phyloP scores from a whole-genome alignment of 2,888 invertebrate genomes.

The Lycophotia porphyrea region DNA sequence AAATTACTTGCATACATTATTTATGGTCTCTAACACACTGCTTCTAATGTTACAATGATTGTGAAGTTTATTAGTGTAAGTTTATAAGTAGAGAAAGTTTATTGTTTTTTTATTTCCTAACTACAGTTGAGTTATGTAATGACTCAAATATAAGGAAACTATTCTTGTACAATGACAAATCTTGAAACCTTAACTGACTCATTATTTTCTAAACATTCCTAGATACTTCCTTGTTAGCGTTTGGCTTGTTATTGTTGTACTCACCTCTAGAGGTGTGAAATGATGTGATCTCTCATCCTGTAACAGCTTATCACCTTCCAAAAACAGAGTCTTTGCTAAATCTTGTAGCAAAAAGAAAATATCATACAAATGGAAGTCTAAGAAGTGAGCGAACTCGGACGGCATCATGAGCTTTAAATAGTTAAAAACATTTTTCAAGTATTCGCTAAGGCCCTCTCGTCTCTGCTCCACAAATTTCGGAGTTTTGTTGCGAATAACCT shows the following conservation, averaged over 20 bases:
- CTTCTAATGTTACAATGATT: neutral
- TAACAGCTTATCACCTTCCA: slow-evolving; percentile 93
- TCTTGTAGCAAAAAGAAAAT: slow-evolving; percentile 96
- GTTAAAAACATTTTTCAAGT: slow-evolving; percentile 94
- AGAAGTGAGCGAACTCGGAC: slow-evolving; percentile 94
- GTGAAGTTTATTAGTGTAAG: neutral
- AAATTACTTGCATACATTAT: too few relatives aligned
- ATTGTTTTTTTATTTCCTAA: neutral
- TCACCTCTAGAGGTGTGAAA: slow-evolving; percentile 95
- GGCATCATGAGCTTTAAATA: slow-evolving; percentile 95
- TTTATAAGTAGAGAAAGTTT: neutral
- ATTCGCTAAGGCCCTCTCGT: slow-evolving; percentile 94
- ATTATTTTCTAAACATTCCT: neutral
- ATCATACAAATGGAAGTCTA: slow-evolving; percentile 97
- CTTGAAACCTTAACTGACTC: neutral
- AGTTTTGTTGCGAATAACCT: slow-evolving; percentile 97
- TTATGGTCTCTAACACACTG: neutral
- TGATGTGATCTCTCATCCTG: slow-evolving; percentile 91
- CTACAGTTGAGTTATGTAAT: neutral
- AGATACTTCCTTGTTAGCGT: too few relatives aligned
- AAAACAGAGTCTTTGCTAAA: slow-evolving; percentile 94
- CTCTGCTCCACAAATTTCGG: slow-evolving; percentile 96
- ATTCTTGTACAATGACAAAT: neutral
- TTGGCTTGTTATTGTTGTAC: slow-evolving; percentile 15
- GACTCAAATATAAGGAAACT: neutral